phyloP scores from a whole-genome alignment of 2,888 invertebrate genomes.

The Beris morrisii region DNA sequence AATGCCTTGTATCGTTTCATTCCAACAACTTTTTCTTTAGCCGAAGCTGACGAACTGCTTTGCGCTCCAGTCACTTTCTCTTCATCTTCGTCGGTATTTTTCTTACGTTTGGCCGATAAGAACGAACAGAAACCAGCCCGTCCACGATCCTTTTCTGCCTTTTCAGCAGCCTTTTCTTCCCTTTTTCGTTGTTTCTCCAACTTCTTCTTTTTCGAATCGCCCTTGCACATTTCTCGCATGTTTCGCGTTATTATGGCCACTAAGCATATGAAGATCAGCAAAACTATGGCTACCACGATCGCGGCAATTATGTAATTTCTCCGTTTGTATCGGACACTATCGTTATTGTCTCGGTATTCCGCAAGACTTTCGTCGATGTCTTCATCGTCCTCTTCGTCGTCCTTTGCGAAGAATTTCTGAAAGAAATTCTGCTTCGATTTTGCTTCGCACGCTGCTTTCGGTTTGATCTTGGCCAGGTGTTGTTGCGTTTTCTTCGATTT shows the following conservation, averaged over 20 bases:
- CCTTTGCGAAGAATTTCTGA: conserved; percentile 1
- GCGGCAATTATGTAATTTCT: conserved; percentile 33
- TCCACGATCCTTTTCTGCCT: too few relatives aligned
- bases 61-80: too few relatives aligned
- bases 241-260: conserved; percentile 36
- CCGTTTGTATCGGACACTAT: conserved; percentile 17
- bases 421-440: conserved; percentile 17
- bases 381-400: conserved; percentile 21
- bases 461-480: not conserved
- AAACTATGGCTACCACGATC: conserved; percentile 11
- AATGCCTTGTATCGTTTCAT: too few relatives aligned
- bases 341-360: conserved; percentile 21
- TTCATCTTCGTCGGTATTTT: too few relatives aligned
- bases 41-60: too few relatives aligned
- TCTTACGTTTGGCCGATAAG: too few relatives aligned
- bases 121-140: too few relatives aligned
- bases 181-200: conserved; percentile 3
- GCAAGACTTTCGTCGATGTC: conserved; percentile 3
- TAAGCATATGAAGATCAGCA: conserved; percentile 33
- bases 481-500: conserved; percentile 8
- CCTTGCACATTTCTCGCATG: conserved; percentile 21
- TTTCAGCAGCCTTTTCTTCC: not conserved
- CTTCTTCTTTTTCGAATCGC: not conserved
- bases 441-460: not conserved
- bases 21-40: too few relatives aligned